Conservation (phyloP, 2,797 vertebrate species). For the Allobates femoralis region DNA sequence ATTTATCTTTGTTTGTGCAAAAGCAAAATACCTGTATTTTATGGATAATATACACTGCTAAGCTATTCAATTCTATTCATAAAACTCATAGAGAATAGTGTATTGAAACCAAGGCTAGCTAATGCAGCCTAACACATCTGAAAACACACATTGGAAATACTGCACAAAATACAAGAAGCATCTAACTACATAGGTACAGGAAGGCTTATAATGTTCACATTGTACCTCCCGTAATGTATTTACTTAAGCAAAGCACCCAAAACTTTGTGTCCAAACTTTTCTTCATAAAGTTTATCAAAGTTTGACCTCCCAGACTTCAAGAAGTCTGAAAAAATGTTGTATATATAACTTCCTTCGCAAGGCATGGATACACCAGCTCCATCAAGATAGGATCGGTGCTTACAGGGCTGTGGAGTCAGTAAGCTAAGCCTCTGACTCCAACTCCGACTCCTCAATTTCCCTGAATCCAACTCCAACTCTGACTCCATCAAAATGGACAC, state of each 20-base stretch:
- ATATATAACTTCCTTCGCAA: no score
- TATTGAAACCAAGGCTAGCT: conserved; percentile 29
- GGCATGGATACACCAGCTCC: no score
- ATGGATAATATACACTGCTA: conserved; percentile 27
- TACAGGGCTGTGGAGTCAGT: no score
- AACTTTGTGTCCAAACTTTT: not conserved
- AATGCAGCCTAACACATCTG: conserved; percentile 36
- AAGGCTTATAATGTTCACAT: not conserved
- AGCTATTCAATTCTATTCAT: conserved; percentile 45
- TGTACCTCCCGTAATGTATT: not conserved
- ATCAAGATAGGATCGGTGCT: no score
- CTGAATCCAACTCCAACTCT: no score
- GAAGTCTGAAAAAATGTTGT: no score
- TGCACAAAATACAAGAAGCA: conserved; percentile 2
- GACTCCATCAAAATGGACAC: no score
- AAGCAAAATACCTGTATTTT: conserved; percentile 29
- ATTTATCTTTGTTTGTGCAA: conserved; percentile 37
- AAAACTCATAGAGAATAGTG: conserved; percentile 10
- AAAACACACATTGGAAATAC: conserved; percentile 5
- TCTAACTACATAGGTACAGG: not conserved
- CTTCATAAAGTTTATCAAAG: not conserved
- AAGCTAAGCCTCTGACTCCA: no score
- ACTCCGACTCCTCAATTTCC: no score
- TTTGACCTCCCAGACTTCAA: not conserved
- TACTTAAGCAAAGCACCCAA: not conserved